These are phyloP conservation scores for Enteromius fasciolatus DNA, from an alignment of 2,797 vertebrate genomes.

Conservation along the genomic window DNA sequence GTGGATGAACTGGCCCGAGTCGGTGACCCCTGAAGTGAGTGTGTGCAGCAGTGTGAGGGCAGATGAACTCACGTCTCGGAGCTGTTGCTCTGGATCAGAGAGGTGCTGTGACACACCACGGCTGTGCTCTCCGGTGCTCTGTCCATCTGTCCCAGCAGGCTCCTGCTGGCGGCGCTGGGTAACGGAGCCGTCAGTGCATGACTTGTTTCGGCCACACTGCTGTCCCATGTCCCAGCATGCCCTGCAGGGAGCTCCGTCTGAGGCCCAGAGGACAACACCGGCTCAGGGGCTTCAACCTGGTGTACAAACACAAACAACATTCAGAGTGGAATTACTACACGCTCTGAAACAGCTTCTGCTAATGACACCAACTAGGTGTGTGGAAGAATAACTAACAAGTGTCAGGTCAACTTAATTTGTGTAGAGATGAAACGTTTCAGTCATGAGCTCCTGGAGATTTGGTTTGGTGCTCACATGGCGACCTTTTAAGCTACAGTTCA, in stretches of 20 bases:
- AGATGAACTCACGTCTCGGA: neutral
- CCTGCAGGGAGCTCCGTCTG: neutral
- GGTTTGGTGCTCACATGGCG: too few relatives aligned
- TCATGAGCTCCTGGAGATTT: too few relatives aligned
- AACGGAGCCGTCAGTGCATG: neutral
- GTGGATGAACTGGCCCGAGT: neutral
- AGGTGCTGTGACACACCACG: neutral
- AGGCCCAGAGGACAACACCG: neutral
- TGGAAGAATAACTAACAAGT: too few relatives aligned
- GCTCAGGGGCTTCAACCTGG: neutral
- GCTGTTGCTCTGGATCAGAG: neutral
- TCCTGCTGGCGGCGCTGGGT: neutral
- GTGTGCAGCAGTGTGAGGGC: neutral
- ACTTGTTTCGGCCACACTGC: neutral
- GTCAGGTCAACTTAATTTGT: too few relatives aligned
- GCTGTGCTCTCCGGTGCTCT: neutral
- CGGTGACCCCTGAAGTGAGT: neutral
- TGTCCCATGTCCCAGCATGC: neutral
- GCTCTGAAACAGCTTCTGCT: neutral
- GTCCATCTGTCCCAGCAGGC: neutral
- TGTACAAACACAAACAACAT: neutral
- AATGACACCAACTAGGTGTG: too few relatives aligned
- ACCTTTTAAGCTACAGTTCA: neutral
- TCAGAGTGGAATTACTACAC: neutral
- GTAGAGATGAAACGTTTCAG: too few relatives aligned